Evolutionary conservation across 2,113 vertebrate genomes (phyloP).

Genomic region (Atrichornis clamosus): DNA sequence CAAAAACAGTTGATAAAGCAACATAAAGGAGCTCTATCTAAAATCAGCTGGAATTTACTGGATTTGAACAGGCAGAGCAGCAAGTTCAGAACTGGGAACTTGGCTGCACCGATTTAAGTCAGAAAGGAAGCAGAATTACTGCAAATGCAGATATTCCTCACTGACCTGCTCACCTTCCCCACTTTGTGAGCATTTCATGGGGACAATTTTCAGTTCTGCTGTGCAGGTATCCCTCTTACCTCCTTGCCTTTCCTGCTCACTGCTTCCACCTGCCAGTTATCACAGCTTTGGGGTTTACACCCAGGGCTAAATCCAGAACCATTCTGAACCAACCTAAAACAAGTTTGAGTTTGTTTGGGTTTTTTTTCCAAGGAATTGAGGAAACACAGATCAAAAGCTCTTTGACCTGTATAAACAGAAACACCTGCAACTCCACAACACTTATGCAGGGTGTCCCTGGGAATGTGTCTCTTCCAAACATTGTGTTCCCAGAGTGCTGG

Average conservation of each 20-base stretch:
- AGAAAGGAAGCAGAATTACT: neutral
- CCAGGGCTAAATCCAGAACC: neutral
- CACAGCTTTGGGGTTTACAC: neutral
- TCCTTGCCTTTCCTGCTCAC: neutral
- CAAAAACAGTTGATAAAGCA: neutral
- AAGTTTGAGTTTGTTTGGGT: neutral
- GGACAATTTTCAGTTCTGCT: neutral
- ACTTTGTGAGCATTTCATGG: neutral
- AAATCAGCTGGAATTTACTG: neutral
- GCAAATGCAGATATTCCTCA: neutral
- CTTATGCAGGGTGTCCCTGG: neutral
- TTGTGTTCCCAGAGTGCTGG: rapidly evolving
- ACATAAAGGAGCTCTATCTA: neutral
- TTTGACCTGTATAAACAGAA: neutral
- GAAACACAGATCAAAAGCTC: neutral
- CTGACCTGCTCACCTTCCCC: neutral
- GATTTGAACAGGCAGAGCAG: neutral
- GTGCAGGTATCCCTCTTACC: neutral
- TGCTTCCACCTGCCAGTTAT: neutral
- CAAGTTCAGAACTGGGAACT: neutral
- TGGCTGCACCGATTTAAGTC: neutral
- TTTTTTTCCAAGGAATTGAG: neutral
- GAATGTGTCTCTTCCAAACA: neutral
- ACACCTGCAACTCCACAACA: neutral
- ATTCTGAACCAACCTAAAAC: neutral